Evolutionary conservation across 2,113 vertebrate species (phyloP).

Genomic region (Gobius niger): DNA sequence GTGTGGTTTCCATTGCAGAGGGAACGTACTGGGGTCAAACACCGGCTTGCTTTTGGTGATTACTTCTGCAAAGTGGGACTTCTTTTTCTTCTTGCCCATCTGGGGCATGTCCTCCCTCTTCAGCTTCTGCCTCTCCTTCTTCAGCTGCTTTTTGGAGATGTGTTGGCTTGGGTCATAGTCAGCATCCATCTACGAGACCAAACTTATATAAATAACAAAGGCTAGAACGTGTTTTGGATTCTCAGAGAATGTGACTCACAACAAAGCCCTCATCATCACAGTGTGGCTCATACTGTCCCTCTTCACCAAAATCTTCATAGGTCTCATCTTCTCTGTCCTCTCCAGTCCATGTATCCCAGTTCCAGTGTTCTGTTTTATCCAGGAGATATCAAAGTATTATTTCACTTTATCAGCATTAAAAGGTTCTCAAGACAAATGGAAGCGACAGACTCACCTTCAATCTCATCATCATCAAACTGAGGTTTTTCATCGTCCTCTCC

Average conservation of each 20-base stretch:
- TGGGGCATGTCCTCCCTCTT: constrained; percentile 66
- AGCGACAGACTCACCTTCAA: constrained; percentile 71
- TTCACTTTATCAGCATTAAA: background rate
- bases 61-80: constrained; percentile 80
- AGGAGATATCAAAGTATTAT: background rate
- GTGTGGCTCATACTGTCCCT: constrained; percentile 56
- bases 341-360: constrained; percentile 87
- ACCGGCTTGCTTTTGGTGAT: constrained; percentile 77
- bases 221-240: background rate
- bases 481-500: constrained; percentile 82
- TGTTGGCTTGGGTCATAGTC: constrained; percentile 83
- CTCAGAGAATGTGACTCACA: constrained; percentile 56
- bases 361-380: constrained; percentile 81
- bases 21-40: constrained; percentile 83
- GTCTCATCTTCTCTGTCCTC: constrained; percentile 49
- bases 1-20: background rate
- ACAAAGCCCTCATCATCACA: constrained; percentile 86
- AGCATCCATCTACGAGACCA: constrained; percentile 83
- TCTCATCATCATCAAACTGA: constrained; percentile 83
- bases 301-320: constrained; percentile 13
- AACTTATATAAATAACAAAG: background rate
- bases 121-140: constrained; percentile 69
- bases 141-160: constrained; percentile 70
- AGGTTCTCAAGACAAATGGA: background rate
- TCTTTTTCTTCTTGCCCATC: constrained; percentile 81